These are phyloP conservation scores for Craterocephalus amniculus DNA, from an alignment of 2,797 vertebrate species.

Conservation along the genomic window DNA sequence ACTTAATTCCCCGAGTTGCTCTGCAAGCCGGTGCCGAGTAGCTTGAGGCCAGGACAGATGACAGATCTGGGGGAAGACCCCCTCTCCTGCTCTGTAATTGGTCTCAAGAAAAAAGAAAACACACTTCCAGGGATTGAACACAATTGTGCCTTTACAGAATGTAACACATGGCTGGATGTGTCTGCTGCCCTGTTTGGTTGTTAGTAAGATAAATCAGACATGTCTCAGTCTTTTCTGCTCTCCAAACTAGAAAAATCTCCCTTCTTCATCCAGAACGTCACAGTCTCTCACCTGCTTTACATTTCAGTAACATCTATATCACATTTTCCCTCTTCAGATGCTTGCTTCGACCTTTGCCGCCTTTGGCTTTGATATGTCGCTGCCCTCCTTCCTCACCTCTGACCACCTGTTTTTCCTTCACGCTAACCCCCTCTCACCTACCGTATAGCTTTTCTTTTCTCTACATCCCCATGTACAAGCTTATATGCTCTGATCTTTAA, in stretches of 20 bases:
- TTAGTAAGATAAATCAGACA: conserved; percentile 11
- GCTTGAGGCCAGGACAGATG: conserved; percentile 36
- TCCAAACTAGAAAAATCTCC: neutral
- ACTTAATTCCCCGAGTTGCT: conserved; percentile 56
- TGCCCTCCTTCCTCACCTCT: conserved; percentile 11
- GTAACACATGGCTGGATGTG: neutral
- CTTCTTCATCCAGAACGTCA: conserved; percentile 13
- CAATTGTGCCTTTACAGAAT: conserved; percentile 20
- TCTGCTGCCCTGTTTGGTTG: conserved; percentile 11
- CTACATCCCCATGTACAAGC: conserved; percentile 7
- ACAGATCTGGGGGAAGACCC: conserved; percentile 34
- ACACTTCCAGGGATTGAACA: conserved; percentile 21
- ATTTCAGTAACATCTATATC: conserved; percentile 9
- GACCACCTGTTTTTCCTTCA: neutral
- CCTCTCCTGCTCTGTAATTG: conserved; percentile 54
- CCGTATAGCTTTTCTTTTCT: neutral
- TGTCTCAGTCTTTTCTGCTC: neutral
- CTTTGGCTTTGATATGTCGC: neutral
- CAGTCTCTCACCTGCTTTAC: conserved; percentile 2
- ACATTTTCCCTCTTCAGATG: conserved; percentile 12
- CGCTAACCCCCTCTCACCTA: neutral
- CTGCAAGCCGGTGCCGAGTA: conserved; percentile 23
- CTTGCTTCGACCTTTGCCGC: neutral
- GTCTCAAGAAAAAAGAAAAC: conserved; percentile 56
- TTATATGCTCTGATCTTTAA: neutral